A percentile compares a stretch with the other conserved stretches of the same genome.
These are phyloP conservation scores for Parelbella ahira DNA, from an alignment of 2,888 invertebrate species.

Conservation along the genomic window DNA sequence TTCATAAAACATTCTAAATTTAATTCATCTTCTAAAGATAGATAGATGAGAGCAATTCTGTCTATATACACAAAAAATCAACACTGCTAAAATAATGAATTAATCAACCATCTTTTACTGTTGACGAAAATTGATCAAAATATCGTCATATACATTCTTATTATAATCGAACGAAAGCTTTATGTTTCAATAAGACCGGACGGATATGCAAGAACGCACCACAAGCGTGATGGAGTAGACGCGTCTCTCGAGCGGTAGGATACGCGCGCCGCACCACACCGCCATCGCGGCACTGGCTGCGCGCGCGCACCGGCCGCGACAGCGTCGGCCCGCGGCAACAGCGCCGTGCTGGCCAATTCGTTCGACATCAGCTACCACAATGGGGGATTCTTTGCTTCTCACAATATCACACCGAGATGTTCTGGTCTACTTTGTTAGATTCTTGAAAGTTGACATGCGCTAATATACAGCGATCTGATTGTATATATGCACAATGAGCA, in stretches of 20 bases:
- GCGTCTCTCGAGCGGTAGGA: constrained; percentile 68
- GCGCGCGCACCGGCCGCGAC: constrained; percentile 42
- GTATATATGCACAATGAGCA: too few relatives aligned
- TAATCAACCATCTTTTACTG: too few relatives aligned
- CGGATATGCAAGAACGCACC: constrained; percentile 48
- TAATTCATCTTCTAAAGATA: too few relatives aligned
- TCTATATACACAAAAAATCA: too few relatives aligned
- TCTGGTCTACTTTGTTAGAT: background rate
- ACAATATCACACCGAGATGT: background rate
- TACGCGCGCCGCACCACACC: constrained; percentile 78
- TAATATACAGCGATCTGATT: too few relatives aligned
- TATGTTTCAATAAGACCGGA: constrained; percentile 12
- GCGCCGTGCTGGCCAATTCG: constrained; percentile 29
- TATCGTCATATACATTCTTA: too few relatives aligned
- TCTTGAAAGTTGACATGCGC: too few relatives aligned
- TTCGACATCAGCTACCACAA: constrained; percentile 17
- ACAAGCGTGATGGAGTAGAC: constrained; percentile 72
- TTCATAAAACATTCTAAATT: too few relatives aligned
- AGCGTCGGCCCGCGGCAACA: background rate
- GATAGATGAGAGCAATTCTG: too few relatives aligned
- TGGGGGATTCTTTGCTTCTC: background rate
- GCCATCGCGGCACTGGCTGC: constrained; percentile 71
- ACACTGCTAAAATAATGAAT: too few relatives aligned
- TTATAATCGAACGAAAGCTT: too few relatives aligned
- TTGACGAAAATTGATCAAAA: too few relatives aligned